Evolutionary conservation across 2,888 invertebrate species (phyloP), one percentile per base, ranked within the genome.

Genomic region (Pollenia amentaria): DNA sequence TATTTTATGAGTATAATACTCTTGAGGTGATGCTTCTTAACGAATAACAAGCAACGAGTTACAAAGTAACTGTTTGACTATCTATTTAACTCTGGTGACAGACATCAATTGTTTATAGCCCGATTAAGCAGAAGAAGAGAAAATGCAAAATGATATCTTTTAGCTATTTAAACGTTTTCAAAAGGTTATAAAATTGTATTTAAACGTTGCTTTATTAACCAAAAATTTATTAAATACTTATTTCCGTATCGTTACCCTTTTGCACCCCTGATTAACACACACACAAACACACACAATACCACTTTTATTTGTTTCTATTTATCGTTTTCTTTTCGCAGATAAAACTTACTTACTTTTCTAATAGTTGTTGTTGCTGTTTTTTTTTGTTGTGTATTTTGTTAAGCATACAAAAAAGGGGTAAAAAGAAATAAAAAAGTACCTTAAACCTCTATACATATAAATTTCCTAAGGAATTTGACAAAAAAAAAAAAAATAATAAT

Each of bases 181-280:
- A 75, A 76, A 69, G 67, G 82, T 46, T 48, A 82, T 82, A 82
- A 82, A 82, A 82, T n/a, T 53, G 44, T 46, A 67, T 69, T 38
- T 51, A 73, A 73, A 78, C 29, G 51, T 46, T 80, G 70, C 75
- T 87, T 77, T 87, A 84, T 84, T 87, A 87, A 84, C 76, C 84
- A 76, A 80, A 64, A 87, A 86, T 87, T 84, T 87, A 87, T 87
- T 87, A 84, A 87, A 81, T 72, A 77, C 80, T 84, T 87, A 87
- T 77, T 84, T 87, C 76, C 80, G 80, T 77, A 84, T 86, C 84
- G 77, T 87, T 87, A 81, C 46, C 80, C 84, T 84, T 64, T 77
- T 46, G 21, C 80, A 67, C 65, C 84, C 76, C 42, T 53, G 78
- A 79, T 79, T 69, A 72, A 60, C 48, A 18, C 29, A 29, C 29